These are phyloP conservation scores for Phocoena sinus DNA, from an alignment of 2,113 vertebrate species.

Conservation along the genomic window DNA sequence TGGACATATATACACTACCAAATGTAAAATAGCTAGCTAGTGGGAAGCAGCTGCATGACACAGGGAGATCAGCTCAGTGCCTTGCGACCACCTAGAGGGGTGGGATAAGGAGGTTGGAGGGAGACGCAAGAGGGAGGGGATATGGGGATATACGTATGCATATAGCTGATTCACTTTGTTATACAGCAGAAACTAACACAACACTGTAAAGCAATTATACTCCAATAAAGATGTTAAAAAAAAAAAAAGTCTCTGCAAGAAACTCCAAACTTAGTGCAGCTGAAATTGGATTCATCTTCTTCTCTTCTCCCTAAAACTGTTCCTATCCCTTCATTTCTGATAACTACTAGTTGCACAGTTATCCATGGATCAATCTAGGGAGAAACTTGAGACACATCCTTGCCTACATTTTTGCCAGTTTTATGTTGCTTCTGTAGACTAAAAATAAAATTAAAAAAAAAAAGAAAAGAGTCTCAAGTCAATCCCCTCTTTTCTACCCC, in stretches of 20 bases:
- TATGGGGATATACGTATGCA: too few species aligned
- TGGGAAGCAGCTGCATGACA: too few species aligned
- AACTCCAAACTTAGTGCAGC: not conserved
- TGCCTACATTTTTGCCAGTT: not conserved
- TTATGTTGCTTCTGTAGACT: not conserved
- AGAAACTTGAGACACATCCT: not conserved
- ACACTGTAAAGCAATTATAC: too few species aligned
- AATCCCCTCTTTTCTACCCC: not conserved
- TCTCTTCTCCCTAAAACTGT: not conserved
- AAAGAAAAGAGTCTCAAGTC: not conserved
- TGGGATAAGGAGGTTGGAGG: too few species aligned
- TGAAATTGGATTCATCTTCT: not conserved
- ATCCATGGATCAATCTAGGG: not conserved
- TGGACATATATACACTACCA: too few species aligned
- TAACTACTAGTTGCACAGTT: not conserved
- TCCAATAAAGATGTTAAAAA: too few species aligned
- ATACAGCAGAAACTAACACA: too few species aligned
- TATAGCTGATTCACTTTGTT: too few species aligned
- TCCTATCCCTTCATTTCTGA: not conserved
- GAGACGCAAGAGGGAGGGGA: too few species aligned
- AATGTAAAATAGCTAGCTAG: too few species aligned
- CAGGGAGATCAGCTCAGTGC: too few species aligned
- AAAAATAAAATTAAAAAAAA: not conserved
- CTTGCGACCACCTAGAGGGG: too few species aligned
- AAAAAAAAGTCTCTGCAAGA: fast-evolving